These are phyloP conservation scores for Orientallactaga bullata DNA, from an alignment of 2,113 vertebrate genomes.

Conservation along the genomic window DNA sequence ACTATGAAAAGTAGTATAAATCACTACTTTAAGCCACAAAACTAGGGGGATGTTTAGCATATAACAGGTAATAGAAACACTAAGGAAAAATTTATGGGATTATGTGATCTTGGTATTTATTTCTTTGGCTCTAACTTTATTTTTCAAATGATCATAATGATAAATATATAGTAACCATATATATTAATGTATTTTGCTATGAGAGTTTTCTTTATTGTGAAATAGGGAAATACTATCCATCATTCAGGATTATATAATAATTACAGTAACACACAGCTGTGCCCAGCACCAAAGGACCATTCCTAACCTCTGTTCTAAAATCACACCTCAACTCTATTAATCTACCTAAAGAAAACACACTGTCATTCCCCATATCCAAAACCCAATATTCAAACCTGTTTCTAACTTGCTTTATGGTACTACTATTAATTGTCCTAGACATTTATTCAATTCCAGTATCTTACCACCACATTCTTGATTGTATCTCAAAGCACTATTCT, in stretches of 20 bases:
- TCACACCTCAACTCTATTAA: not conserved
- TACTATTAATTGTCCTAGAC: not conserved
- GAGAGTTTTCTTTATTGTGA: not conserved
- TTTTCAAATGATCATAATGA: not conserved
- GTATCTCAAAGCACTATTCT: not conserved
- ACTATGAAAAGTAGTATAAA: not conserved
- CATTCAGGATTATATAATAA: not conserved
- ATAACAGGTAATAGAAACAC: not conserved
- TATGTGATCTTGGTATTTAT: not conserved
- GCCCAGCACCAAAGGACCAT: not conserved
- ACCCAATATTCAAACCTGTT: not conserved
- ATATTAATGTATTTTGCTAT: not conserved
- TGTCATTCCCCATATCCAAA: not conserved
- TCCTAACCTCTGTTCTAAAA: not conserved
- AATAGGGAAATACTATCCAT: not conserved
- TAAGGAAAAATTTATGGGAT: not conserved
- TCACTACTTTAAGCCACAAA: slow-evolving; percentile 7
- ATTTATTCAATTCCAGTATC: not conserved
- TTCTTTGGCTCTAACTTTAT: not conserved
- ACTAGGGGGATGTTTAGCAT: not conserved
- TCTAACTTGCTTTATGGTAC: not conserved
- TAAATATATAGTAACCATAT: not conserved
- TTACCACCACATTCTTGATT: slow-evolving; percentile 8
- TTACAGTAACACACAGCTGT: not conserved
- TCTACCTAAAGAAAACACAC: not conserved